These are phyloP conservation scores for Diplodus puntazzo DNA, from an alignment of 2,797 vertebrate species.

Conservation along the genomic window DNA sequence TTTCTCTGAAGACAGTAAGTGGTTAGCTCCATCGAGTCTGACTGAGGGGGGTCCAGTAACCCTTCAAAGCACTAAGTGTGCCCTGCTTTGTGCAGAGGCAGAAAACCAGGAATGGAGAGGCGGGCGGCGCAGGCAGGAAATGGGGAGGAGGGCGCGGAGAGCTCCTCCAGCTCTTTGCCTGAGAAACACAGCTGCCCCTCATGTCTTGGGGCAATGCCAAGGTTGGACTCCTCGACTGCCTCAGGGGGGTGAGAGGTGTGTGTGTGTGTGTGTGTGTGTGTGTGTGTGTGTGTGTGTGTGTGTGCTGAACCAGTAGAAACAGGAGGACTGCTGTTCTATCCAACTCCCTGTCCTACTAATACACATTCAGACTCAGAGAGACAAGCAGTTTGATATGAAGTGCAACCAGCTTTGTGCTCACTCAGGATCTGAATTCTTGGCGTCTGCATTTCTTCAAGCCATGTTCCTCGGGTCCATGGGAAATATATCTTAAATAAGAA, in stretches of 20 bases:
- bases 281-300: slow-evolving; percentile 30
- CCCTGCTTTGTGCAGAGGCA: slow-evolving; percentile 54
- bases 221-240: slow-evolving; percentile 66
- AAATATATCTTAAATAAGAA: slow-evolving; percentile 3
- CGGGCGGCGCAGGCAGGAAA: slow-evolving; percentile 65
- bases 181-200: slow-evolving; percentile 83
- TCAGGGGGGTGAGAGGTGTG: slow-evolving; percentile 40
- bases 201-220: slow-evolving; percentile 77
- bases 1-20: slow-evolving; percentile 43
- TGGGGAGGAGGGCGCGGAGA: slow-evolving; percentile 68
- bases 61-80: slow-evolving; percentile 61
- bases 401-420: slow-evolving; percentile 39
- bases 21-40: slow-evolving; percentile 24
- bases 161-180: slow-evolving; percentile 67
- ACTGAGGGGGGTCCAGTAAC: slow-evolving; percentile 6
- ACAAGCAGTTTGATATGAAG: slow-evolving; percentile 53
- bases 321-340: slow-evolving; percentile 73
- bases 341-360: slow-evolving; percentile 61
- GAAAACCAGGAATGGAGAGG: slow-evolving; percentile 57
- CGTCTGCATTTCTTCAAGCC: slow-evolving; percentile 32
- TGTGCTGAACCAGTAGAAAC: slow-evolving; percentile 57
- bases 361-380: slow-evolving; percentile 56
- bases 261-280: slow-evolving; percentile 35
- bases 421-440: slow-evolving; percentile 42
- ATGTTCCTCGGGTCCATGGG: background rate